Conservation (phyloP, 1,140 invertebrate species). For the Littorina saxatilis region DNA sequence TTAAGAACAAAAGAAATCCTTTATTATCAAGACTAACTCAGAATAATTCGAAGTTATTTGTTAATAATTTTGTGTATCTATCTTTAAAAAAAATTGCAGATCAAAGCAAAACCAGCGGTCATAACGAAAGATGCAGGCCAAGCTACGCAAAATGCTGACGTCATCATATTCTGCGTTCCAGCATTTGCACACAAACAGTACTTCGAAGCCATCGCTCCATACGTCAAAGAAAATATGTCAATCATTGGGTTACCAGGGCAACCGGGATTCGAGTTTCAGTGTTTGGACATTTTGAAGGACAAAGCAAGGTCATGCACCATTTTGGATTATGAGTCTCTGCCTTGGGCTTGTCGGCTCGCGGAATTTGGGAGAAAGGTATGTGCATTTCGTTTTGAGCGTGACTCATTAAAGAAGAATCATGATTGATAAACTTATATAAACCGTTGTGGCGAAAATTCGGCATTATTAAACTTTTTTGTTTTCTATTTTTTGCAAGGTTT, state of each 20-base stretch:
- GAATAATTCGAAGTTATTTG: no score
- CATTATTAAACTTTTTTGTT: no score
- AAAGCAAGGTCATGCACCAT: slow-evolving; percentile 33
- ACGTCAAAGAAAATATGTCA: slow-evolving; percentile 42
- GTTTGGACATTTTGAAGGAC: slow-evolving; percentile 38
- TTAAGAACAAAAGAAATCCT: no score
- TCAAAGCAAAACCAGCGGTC: slow-evolving; percentile 38
- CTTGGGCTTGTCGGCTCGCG: slow-evolving; percentile 60
- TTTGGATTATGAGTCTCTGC: slow-evolving; percentile 58
- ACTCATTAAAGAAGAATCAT: no score
- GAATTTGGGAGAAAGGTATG: slow-evolving; percentile 56
- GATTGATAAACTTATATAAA: no score
- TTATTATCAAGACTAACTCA: no score
- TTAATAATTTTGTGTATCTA: no score
- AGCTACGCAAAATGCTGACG: slow-evolving; percentile 43
- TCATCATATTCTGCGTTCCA: slow-evolving; percentile 57
- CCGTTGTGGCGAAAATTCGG: no score
- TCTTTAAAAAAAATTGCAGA: not conserved
- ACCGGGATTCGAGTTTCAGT: slow-evolving; percentile 64
- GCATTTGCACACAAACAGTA: slow-evolving; percentile 56
- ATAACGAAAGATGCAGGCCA: slow-evolving; percentile 49
- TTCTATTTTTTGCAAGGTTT: no score
- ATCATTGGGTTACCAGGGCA: slow-evolving; percentile 61
- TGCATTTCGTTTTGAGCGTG: not conserved
- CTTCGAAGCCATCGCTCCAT: slow-evolving; percentile 50